Conservation (phyloP, 2,113 vertebrate genomes). For the Propithecus coquereli region DNA sequence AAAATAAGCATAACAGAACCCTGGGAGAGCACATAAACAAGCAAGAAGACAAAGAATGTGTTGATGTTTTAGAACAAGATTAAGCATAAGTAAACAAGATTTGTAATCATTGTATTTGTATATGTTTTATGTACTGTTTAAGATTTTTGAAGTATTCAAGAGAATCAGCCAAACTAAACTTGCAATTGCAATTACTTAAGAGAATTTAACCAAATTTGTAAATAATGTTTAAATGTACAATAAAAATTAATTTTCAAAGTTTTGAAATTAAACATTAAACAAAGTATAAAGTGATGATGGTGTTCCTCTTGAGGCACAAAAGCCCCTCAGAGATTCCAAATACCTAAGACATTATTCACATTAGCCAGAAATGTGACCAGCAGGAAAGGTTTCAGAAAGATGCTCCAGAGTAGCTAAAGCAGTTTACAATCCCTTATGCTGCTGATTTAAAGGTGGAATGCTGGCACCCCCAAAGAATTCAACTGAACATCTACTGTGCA, state of each 20-base stretch:
- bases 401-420: not conserved
- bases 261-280: not conserved
- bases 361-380: not conserved
- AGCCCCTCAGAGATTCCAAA: not conserved
- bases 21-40: not conserved
- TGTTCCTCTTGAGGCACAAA: not conserved
- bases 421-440: not conserved
- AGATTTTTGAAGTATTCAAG: conserved; percentile 13
- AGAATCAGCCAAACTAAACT: conserved; percentile 1
- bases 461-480: not conserved
- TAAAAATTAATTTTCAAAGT: not conserved
- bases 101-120: not conserved
- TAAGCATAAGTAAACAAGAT: not conserved
- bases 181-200: not conserved
- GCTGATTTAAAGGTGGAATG: not conserved
- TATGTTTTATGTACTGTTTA: not conserved
- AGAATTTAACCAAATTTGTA: not conserved
- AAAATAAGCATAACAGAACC: not conserved
- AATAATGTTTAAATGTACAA: not conserved
- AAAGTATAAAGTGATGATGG: not conserved
- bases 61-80: not conserved
- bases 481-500: not conserved
- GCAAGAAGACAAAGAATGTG: not conserved
- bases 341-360: not conserved
- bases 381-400: not conserved